These are phyloP conservation scores for Morus bassanus DNA, from an alignment of 2,797 vertebrate genomes.

Conservation along the genomic window DNA sequence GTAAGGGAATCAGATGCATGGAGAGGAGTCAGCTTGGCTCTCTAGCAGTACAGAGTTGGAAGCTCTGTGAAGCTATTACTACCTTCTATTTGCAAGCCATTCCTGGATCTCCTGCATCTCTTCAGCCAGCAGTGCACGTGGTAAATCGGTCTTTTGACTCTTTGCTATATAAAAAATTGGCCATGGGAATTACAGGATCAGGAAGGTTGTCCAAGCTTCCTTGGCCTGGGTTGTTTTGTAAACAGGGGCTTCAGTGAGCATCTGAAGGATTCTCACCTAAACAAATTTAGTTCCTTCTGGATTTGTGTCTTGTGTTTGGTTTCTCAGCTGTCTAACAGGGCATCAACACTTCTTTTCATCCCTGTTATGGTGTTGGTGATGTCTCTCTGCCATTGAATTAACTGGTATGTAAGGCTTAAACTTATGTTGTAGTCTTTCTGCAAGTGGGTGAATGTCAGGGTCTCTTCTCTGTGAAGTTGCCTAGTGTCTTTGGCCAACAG, in stretches of 20 bases:
- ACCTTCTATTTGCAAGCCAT: neutral
- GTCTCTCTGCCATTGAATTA: neutral
- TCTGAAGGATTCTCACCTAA: neutral
- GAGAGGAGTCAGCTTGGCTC: rapidly evolving
- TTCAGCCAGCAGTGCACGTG: neutral
- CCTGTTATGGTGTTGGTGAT: neutral
- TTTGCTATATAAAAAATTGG: neutral
- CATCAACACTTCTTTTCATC: neutral
- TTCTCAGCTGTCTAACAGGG: neutral
- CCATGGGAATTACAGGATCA: neutral
- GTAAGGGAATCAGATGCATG: rapidly evolving
- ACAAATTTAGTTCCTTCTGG: neutral
- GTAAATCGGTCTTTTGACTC: neutral
- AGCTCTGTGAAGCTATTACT: neutral
- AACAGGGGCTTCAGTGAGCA: neutral
- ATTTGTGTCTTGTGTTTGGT: neutral
- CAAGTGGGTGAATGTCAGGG: neutral
- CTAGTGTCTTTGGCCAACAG: neutral
- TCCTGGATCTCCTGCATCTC: neutral
- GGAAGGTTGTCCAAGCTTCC: neutral
- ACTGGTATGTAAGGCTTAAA: neutral
- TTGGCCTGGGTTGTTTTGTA: neutral
- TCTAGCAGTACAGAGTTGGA: neutral
- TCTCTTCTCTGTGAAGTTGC: neutral
- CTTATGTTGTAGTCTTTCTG: neutral